phyloP scores from a whole-genome alignment of 2,113 vertebrate species.

The Phylloscopus trochiloides region DNA sequence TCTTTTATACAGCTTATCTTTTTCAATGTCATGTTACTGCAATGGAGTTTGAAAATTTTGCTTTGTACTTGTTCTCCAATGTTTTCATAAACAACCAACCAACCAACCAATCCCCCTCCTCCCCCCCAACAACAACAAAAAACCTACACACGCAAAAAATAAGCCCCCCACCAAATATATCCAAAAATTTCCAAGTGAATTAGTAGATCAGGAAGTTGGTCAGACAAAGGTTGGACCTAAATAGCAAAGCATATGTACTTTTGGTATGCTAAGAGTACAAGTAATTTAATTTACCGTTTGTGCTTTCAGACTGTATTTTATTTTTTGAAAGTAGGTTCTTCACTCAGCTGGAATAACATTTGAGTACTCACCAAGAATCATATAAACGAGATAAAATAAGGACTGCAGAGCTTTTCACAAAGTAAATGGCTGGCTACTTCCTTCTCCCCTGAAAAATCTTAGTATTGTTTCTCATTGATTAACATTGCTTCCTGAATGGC shows the following conservation, averaged over 20 bases:
- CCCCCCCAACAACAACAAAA: too few species aligned
- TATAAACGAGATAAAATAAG: not conserved
- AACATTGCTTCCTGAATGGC: not conserved
- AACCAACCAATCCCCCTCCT: too few species aligned
- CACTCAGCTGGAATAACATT: not conserved
- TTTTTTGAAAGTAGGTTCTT: not conserved
- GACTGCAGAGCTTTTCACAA: not conserved
- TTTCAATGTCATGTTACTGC: not conserved
- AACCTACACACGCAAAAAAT: too few species aligned
- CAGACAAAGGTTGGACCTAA: not conserved
- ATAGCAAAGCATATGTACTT: not conserved
- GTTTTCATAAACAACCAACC: not conserved
- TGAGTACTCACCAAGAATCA: not conserved
- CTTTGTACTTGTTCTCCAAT: not conserved
- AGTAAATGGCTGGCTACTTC: not conserved
- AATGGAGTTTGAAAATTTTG: not conserved
- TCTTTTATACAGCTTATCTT: not conserved
- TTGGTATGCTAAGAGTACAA: not conserved
- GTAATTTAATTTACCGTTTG: not conserved
- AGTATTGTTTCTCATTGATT: not conserved
- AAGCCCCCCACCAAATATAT: not conserved
- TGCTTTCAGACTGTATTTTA: not conserved
- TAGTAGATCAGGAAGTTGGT: not conserved
- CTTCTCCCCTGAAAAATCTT: not conserved
- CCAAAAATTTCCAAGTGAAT: not conserved